Evolutionary conservation across 2,797 vertebrate species (phyloP), one percentile per base, ranked within the genome.

Genomic region (Anas bahamensis): DNA sequence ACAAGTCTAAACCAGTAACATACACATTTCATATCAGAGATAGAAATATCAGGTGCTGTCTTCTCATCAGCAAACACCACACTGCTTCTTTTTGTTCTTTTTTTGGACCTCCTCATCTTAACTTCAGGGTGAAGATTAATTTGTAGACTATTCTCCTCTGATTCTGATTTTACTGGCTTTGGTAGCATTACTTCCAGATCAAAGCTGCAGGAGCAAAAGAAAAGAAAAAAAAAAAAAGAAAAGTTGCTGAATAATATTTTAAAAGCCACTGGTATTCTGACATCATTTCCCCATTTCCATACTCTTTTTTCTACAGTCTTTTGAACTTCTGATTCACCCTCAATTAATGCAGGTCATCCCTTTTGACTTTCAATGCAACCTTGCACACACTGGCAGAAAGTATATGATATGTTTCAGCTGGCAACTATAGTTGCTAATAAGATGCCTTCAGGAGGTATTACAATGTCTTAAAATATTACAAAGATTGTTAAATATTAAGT

Each of bases 1-100:
- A 22, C 13, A 50, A 35, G 9, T 46, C 10, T 61, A n/a, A 65
- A 37, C 73, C 35, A 55, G 56, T 68, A 73, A 97, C 98, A 69
- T 94, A 98, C 98, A 84, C 97, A 91, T 96, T 98, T 98, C 85
- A 96, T 88, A 21, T 98, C 97, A 5, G 97, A 94, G 83, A 94
- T 2, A 2, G 97, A 93, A 87, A 96, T 85, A 37, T 98, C 98
- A 4, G 96, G 93, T 5, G 90, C 66, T 0, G 90, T 26, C 93
- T 98, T 98, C 96, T 98, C 98, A 3, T 98, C 98, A 4, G 97
- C 97, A 22, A 99, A 99, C 91, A 99, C 99, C 98, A 99, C 99
- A 23, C 99, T 99, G 97, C 98, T 98, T 95, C 99, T 98, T 97
- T 99, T 99, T 93, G 98, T 98, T 96, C 98, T 99, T 97, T 98